Evolutionary conservation across 2,888 invertebrate genomes (phyloP), one percentile per base, ranked within the genome.

Genomic region (Leptopterna dolabrata): DNA sequence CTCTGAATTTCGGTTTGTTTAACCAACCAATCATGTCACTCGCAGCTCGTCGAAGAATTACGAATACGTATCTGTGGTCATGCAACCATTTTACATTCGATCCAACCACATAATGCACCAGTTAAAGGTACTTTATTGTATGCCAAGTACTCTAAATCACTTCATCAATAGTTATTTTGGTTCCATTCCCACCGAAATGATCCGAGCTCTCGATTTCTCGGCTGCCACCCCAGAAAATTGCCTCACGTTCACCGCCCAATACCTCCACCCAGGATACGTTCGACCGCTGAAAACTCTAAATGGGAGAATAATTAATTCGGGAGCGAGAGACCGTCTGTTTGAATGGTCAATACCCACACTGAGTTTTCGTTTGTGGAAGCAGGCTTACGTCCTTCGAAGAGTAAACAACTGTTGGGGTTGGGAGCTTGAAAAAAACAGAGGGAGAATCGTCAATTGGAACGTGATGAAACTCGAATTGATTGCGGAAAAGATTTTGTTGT

Each of bases 391-490:
- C 19, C 63, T 27, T 63, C 63, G 63, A 27, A 63, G 27, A 63
- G 63, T 24, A 63, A 63, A 63, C 24, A 63, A 63, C 24, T 6
- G 24, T 11, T 9, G 63, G 63, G 19, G 19, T 19, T 24, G 51
- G 51, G n/a, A 51, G 63, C 24, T 9, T 11, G 63, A 63, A 63
- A 63, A 63, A 63, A 63, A 63, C 11, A 24, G 55, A n/a, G 6
- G 55, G 55, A 55, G 63, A 24, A 63, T 63, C 63, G 63, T 63
- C 63, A 24, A 63, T 63, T 63, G 63, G 63, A 63, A 63, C 63
- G 63, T 63, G 63, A 63, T 63, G 63, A 63, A 63, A 63, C 63
- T 63, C 63, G 63, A 63, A 63, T 63, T 63, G 63, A 63, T 63
- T 63, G 63, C 63, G 63, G 24, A 24, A 63, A 63, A 24, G 63